Evolutionary conservation across 2,797 vertebrate species (phyloP).

Genomic region (Sebastes paucispinis): DNA sequence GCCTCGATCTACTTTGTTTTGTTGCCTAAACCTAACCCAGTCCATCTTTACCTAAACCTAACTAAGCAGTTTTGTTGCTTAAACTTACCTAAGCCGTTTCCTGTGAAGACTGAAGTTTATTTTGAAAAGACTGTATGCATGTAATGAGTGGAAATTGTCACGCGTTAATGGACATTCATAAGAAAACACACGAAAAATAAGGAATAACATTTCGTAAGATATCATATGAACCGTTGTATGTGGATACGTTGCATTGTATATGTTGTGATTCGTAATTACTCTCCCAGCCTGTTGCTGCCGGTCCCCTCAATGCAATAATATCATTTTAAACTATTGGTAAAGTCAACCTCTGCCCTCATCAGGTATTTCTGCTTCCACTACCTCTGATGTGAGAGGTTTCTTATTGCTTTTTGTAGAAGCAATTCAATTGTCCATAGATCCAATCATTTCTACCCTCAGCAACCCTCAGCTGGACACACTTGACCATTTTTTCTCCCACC

Average conservation of each 20-base stretch:
- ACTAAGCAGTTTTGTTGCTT: no score
- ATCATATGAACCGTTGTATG: rapidly evolving
- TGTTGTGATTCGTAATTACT: not conserved
- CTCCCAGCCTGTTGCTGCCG: not conserved
- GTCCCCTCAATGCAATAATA: not conserved
- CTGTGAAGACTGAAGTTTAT: not conserved
- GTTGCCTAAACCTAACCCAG: not conserved
- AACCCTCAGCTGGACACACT: not conserved
- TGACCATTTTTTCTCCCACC: not conserved
- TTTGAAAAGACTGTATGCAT: not conserved
- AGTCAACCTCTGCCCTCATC: not conserved
- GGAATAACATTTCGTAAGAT: not conserved
- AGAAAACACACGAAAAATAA: not conserved
- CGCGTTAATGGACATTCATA: no score
- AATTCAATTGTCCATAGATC: not conserved
- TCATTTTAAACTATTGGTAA: not conserved
- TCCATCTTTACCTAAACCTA: no score
- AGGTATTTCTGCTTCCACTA: not conserved
- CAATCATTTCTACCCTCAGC: not conserved
- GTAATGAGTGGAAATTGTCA: rapidly evolving
- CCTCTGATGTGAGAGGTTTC: not conserved
- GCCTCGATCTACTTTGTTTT: rapidly evolving
- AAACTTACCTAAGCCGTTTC: not conserved
- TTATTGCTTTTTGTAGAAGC: not conserved
- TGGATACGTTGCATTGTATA: not conserved